Evolutionary conservation across 2,113 vertebrate species (phyloP).

Genomic region (Loxodonta africana): DNA sequence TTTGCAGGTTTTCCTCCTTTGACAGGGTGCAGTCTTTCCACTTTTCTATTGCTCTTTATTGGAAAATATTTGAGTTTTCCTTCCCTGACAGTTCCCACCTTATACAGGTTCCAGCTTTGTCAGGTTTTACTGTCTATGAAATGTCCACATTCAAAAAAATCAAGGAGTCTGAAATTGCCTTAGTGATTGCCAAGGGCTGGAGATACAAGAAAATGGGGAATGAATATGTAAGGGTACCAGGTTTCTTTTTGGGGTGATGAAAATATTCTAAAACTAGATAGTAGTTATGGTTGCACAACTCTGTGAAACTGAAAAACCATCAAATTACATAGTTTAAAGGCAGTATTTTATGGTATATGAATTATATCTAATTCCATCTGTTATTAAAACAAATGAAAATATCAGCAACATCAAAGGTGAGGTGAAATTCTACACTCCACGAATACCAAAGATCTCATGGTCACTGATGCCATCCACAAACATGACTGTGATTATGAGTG

Average conservation of each 20-base stretch:
- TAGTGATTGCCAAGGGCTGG: neutral
- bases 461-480: neutral
- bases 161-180: neutral
- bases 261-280: neutral
- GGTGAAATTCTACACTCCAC: neutral
- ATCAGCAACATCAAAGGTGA: neutral
- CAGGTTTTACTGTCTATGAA: neutral
- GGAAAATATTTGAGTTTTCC: neutral
- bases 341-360: neutral
- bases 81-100: neutral
- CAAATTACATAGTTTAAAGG: neutral
- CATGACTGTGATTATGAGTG: neutral
- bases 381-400: neutral
- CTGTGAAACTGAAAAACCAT: neutral
- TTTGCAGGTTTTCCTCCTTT: neutral
- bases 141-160: neutral
- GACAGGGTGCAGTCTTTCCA: neutral
- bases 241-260: neutral
- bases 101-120: neutral
- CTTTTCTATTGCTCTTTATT: neutral
- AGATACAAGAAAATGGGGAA: neutral
- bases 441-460: neutral
- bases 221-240: rapidly evolving
- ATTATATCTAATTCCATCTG: neutral
- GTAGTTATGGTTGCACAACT: rapidly evolving